Percentiles rank a stretch among this genome's conserved stretches.
Evolutionary conservation across 2,888 invertebrate genomes (phyloP).

Genomic region (Zygogramma bicolorata): DNA sequence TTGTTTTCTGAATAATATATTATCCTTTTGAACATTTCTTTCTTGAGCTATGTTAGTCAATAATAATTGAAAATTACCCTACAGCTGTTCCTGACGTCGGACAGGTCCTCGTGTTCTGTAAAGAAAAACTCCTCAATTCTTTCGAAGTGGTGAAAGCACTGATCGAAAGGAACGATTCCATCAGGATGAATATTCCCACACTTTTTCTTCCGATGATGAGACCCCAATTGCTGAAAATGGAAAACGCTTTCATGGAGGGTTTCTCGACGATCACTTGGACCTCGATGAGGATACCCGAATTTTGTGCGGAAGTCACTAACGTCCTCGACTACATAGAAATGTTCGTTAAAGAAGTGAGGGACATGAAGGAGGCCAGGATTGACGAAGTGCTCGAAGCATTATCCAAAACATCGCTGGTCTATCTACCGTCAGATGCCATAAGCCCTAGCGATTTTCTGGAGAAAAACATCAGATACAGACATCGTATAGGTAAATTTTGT

Average conservation of each 20-base stretch:
- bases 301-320: slow-evolving; percentile 71
- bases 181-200: slow-evolving; percentile 73
- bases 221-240: slow-evolving; percentile 76
- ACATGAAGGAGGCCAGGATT: slow-evolving; percentile 82
- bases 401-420: slow-evolving; percentile 72
- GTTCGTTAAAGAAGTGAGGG: slow-evolving; percentile 76
- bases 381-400: slow-evolving; percentile 77
- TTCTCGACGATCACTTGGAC: slow-evolving; percentile 86
- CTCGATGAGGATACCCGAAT: slow-evolving; percentile 78
- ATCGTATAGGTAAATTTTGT: slow-evolving; percentile 66
- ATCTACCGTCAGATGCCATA: slow-evolving; percentile 74
- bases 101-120: slow-evolving; percentile 80
- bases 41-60: background rate
- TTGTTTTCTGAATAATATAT: background rate
- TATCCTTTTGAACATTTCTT: background rate
- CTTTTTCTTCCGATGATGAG: slow-evolving; percentile 79
- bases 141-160: slow-evolving; percentile 74
- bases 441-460: slow-evolving; percentile 73
- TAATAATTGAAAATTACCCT: background rate
- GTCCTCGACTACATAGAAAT: slow-evolving; percentile 74
- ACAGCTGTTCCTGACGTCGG: slow-evolving; percentile 81
- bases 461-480: slow-evolving; percentile 72
- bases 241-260: slow-evolving; percentile 80
- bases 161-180: slow-evolving; percentile 73
- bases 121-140: slow-evolving; percentile 75